phyloP scores from a whole-genome alignment of 1,140 invertebrate genomes.

The Bombus confusus region DNA sequence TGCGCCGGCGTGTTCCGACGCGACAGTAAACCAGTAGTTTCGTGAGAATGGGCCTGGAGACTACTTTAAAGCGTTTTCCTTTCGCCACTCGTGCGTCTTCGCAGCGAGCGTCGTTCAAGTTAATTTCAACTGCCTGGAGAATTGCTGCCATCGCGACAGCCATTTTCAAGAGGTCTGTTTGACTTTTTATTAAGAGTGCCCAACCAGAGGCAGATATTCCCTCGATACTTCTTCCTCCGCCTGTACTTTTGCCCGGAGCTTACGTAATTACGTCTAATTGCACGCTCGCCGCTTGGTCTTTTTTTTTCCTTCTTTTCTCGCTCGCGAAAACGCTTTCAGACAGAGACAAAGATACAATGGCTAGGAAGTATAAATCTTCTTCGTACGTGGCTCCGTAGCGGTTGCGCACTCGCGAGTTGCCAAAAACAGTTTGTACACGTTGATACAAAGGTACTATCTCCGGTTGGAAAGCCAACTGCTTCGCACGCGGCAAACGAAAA shows the following conservation, averaged over 20 bases:
- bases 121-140: background rate
- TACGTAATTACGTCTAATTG: background rate
- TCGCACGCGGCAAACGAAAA: too few species aligned
- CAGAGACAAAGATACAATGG: background rate
- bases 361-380: background rate
- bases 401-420: too few species aligned
- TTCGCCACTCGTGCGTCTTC: background rate
- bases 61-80: conserved; percentile 27
- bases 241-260: background rate
- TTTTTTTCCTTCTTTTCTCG: background rate
- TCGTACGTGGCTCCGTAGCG: background rate
- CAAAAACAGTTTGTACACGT: too few species aligned
- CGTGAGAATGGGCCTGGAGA: conserved; percentile 8
- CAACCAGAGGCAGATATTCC: background rate
- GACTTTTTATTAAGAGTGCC: background rate
- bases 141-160: background rate
- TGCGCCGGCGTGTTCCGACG: background rate
- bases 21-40: conserved; percentile 22
- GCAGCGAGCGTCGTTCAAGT: background rate
- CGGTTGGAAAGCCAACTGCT: too few species aligned
- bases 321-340: background rate
- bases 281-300: background rate
- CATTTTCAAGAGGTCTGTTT: background rate
- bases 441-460: too few species aligned
- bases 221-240: background rate